Conservation (phyloP, 2,888 invertebrate species). For the Scaptomyza reducta region DNA sequence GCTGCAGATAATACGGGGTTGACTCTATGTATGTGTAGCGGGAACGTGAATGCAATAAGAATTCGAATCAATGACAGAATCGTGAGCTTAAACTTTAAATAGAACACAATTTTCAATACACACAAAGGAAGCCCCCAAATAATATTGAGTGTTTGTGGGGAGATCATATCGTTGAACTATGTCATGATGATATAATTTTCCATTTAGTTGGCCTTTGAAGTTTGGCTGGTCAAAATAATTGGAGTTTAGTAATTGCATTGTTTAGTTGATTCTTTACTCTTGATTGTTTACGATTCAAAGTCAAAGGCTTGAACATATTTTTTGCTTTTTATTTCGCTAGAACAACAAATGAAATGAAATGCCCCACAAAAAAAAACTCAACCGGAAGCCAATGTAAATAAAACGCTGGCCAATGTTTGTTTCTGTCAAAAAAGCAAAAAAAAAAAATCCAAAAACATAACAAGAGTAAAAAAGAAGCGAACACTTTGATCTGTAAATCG, state of each 20-base stretch:
- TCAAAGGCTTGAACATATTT: conserved; percentile 57
- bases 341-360: conserved; percentile 69
- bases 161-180: conserved; percentile 30
- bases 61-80: conserved; percentile 30
- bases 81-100: conserved; percentile 34
- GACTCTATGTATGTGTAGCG: conserved; percentile 11
- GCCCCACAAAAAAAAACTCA: conserved; percentile 59
- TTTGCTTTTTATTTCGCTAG: conserved; percentile 71
- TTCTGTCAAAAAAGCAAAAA: conserved; percentile 71
- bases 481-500: conserved; percentile 67
- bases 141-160: not conserved
- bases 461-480: conserved; percentile 46
- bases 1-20: conserved; percentile 56
- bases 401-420: conserved; percentile 73
- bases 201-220: conserved; percentile 42
- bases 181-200: conserved; percentile 27
- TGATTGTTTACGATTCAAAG: conserved; percentile 57
- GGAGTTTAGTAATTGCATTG: conserved; percentile 38
- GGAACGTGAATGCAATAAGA: conserved; percentile 47
- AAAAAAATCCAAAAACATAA: conserved; percentile 13
- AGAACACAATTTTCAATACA: conserved; percentile 15
- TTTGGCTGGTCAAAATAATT: conserved; percentile 28
- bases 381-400: conserved; percentile 80
- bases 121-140: conserved; percentile 2
- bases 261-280: conserved; percentile 49